phyloP scores from a whole-genome alignment of 2,888 invertebrate genomes.

The Stegana nigrithorax region DNA sequence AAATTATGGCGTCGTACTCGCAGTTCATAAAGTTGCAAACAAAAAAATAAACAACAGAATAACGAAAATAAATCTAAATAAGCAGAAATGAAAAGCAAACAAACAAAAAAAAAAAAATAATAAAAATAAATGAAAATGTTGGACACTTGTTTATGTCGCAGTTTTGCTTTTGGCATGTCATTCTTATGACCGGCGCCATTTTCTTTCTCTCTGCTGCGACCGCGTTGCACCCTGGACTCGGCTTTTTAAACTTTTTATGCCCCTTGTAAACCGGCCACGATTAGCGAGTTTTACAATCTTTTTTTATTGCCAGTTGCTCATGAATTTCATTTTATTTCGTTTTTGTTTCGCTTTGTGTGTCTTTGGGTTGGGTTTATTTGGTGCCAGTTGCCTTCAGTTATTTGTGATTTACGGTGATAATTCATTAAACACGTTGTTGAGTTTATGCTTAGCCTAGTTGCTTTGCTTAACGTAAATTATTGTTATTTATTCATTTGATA shows the following conservation, averaged over 20 bases:
- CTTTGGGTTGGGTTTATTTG: too few species aligned
- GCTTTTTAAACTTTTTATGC: conserved; percentile 14
- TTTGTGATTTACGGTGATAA: conserved; percentile 43
- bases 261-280: conserved; percentile 14
- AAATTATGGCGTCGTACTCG: conserved; percentile 41
- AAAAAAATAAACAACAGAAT: conserved; percentile 17
- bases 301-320: neutral
- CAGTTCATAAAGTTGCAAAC: conserved; percentile 1
- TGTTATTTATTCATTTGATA: conserved; percentile 51
- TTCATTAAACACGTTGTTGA: conserved; percentile 44
- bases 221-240: neutral
- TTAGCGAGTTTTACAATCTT: conserved; percentile 11
- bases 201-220: neutral
- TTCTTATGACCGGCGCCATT: neutral
- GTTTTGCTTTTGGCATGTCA: neutral
- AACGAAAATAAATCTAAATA: conserved; percentile 27
- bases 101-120: conserved; percentile 14
- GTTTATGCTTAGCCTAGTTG: neutral
- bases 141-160: conserved; percentile 42
- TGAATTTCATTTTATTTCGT: conserved; percentile 13
- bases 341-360: conserved; percentile 14
- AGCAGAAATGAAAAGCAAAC: neutral
- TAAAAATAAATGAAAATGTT: conserved; percentile 43
- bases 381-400: too few species aligned
- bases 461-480: conserved; percentile 19